Percentiles rank a stretch among this genome's conserved stretches.
phyloP scores from a whole-genome alignment of 2,888 invertebrate species.

The Watsonalla cultraria region DNA sequence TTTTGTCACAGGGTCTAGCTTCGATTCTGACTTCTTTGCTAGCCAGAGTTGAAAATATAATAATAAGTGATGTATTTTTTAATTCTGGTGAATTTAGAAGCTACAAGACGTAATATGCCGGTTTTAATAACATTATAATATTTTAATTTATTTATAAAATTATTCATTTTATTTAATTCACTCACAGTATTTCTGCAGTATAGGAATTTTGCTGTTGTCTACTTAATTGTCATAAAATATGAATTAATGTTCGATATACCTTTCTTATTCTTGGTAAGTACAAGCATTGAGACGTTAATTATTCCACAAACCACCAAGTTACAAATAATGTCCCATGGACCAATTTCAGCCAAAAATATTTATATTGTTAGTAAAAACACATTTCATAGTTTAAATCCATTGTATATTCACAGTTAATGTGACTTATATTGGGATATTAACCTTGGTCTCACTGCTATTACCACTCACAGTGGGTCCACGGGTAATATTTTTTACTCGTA shows the following conservation, averaged over 20 bases:
- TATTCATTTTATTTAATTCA: not conserved
- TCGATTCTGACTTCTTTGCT: conserved; percentile 35
- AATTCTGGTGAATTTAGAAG: conserved; percentile 12
- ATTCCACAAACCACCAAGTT: conserved; percentile 23
- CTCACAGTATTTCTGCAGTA: conserved; percentile 22
- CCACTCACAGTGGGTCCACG: too few relatives aligned
- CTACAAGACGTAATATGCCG: conserved; percentile 21
- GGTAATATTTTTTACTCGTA: too few relatives aligned
- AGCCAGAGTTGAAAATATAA: not conserved
- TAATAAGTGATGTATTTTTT: not conserved
- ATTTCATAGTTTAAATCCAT: not conserved
- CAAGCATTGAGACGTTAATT: conserved; percentile 13
- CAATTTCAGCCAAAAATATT: conserved; percentile 17
- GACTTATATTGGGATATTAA: too few relatives aligned
- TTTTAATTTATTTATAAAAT: conserved; percentile 10
- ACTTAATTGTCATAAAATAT: not conserved
- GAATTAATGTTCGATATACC: too few relatives aligned
- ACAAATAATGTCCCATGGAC: conserved; percentile 6
- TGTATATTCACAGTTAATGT: too few relatives aligned
- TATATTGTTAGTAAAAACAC: not conserved
- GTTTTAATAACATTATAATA: conserved; percentile 14
- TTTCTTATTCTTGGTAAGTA: conserved; percentile 8
- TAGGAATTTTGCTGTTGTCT: conserved; percentile 59
- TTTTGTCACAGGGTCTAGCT: conserved; percentile 69
- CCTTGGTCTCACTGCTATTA: too few relatives aligned